Conservation (phyloP, 2,113 vertebrate genomes). For the Leiothrix lutea region DNA sequence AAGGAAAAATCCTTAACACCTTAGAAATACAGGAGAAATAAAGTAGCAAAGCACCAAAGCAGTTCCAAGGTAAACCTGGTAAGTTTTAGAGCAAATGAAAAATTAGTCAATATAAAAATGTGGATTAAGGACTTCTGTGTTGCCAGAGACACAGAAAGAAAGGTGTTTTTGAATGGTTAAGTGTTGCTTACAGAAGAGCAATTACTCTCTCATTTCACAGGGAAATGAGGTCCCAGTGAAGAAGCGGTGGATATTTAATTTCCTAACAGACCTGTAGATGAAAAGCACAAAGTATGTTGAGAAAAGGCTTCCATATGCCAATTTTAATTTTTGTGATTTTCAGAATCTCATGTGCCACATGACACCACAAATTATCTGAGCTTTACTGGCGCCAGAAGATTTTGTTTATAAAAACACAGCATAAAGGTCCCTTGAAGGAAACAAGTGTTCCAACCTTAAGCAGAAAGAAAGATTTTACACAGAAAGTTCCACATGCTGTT, state of each 20-base stretch:
- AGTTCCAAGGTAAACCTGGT: neutral
- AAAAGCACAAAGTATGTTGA: neutral
- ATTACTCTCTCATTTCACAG: neutral
- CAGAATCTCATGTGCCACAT: neutral
- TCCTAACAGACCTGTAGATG: neutral
- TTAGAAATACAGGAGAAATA: neutral
- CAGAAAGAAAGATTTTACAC: neutral
- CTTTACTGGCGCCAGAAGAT: neutral
- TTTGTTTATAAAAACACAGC: neutral
- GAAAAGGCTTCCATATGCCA: neutral
- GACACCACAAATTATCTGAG: neutral
- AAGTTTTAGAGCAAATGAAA: neutral
- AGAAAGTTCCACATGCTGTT: neutral
- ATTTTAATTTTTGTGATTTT: neutral
- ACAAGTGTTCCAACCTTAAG: neutral
- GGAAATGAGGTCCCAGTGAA: neutral
- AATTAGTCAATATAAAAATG: neutral
- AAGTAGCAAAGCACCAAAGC: neutral
- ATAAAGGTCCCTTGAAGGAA: neutral
- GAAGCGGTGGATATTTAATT: neutral
- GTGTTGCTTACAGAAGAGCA: neutral
- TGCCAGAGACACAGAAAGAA: neutral
- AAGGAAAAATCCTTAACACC: neutral
- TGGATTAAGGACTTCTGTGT: neutral
- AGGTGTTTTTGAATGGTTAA: neutral